These are phyloP conservation scores for Erannis defoliaria DNA, from an alignment of 2,888 invertebrate species.

Conservation along the genomic window DNA sequence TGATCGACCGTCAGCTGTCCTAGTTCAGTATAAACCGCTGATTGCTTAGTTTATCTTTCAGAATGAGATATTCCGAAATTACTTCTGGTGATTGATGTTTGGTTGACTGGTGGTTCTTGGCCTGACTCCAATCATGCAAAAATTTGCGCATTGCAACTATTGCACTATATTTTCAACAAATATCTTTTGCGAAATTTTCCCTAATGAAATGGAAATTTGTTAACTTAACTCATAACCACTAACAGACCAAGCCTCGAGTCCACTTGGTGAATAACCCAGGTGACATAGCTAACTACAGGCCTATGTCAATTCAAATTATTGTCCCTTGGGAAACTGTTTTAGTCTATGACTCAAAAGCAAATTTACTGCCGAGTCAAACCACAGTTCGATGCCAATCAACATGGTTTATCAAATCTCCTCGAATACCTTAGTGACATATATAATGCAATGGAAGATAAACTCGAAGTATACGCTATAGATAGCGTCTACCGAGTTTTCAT, in stretches of 20 bases:
- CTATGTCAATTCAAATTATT: neutral
- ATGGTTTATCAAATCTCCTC: no score
- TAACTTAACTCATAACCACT: neutral
- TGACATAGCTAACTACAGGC: neutral
- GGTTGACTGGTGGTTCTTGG: neutral
- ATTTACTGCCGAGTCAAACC: no score
- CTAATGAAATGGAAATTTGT: neutral
- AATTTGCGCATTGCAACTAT: neutral
- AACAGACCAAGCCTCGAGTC: no score
- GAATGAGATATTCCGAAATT: neutral
- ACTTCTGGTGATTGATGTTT: neutral
- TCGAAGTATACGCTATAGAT: no score
- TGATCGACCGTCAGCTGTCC: neutral
- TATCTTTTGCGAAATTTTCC: neutral
- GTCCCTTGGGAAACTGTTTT: neutral
- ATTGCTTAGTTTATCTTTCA: neutral
- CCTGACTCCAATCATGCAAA: neutral
- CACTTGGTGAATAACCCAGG: no score
- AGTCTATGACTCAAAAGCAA: neutral
- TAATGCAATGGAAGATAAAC: no score
- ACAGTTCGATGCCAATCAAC: neutral
- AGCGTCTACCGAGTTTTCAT: no score
- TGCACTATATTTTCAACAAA: neutral
- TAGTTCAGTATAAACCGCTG: neutral
- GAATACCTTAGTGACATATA: no score